Base-by-base conservation (phyloP, 92 coral and sea anemone genomes). In the Montipora capitata region DNA sequence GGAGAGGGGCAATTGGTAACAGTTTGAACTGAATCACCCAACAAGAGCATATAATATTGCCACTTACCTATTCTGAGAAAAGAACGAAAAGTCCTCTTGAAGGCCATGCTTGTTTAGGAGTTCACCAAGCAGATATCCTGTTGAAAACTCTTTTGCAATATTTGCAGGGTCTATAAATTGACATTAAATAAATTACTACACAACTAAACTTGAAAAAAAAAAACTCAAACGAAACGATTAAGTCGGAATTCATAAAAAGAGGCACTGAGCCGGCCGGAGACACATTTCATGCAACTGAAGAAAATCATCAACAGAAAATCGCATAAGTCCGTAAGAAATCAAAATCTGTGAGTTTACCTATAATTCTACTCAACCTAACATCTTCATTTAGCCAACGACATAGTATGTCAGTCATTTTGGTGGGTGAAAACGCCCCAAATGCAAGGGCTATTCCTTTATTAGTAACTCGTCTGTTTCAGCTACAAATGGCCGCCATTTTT, bases 301-400 rank as follows among this genome's bases (percentile, higher is more conserved):
- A 8, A 45, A 45, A 45, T 45, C 51, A 45, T 5, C 51, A 4
- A 8, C 13, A 9, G 10, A 54, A 54, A 54, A 12, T 12, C 61
- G 14, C 61, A 12, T 8, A 7, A 3, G 61, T 54, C 15, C 14
- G 15, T 69, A 1, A 42, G 18, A 69, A 41, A 69, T 42, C 52
- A 40, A 12, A 40, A 69, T 40, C 43, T 8, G 20, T 13, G 15
- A 79, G 65, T 98, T 88, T 86, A 97, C 99, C 99, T 57, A 97
- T 80, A 74, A 85, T 70, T n/a, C 92, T 91, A 79, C 98, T 94
- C 62, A 97, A 91, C 27, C 82, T 85, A 17, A 97, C 98, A 70
- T 97, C 99, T 35, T 97, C 99, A 68, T 97, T 97, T 39, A 97
- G 91, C 99, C 99, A 97, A 48, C 99, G 98, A 70, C 99, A 97